Percentiles rank a stretch among this genome's conserved stretches.
phyloP scores from a whole-genome alignment of 2,797 vertebrate species.

The Alauda arvensis region DNA sequence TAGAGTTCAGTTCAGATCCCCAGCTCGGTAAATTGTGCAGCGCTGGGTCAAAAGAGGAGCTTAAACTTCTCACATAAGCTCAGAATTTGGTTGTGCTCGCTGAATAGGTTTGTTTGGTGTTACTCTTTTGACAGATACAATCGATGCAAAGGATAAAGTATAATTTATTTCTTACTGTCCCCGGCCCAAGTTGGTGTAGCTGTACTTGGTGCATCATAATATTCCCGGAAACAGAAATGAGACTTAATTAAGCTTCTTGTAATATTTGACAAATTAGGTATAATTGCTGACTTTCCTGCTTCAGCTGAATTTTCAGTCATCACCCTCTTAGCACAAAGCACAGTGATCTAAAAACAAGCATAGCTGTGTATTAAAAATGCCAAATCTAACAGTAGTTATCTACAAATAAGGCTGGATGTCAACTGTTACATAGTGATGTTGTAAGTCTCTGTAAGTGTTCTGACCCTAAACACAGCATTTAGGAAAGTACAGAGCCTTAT shows the following conservation, averaged over 20 bases:
- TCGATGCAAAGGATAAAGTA: background rate
- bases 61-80: background rate
- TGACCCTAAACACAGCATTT: background rate
- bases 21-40: background rate
- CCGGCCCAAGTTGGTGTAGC: background rate
- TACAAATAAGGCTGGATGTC: background rate
- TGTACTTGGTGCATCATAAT: background rate
- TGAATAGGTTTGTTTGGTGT: background rate
- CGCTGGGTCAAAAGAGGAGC: background rate
- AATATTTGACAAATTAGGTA: background rate
- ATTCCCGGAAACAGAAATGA: background rate
- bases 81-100: background rate
- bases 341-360: background rate
- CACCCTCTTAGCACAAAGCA: fast-evolving
- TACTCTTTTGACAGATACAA: fast-evolving
- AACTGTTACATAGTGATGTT: background rate
- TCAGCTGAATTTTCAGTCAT: background rate
- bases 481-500: background rate
- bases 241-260: background rate
- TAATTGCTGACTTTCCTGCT: background rate
- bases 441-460: background rate
- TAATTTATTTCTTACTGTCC: background rate
- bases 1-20: background rate
- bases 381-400: background rate
- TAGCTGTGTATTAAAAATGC: background rate